Evolutionary conservation across 2,888 invertebrate species (phyloP), one percentile per base, ranked within the genome.

Genomic region (Xiphydria camelus): DNA sequence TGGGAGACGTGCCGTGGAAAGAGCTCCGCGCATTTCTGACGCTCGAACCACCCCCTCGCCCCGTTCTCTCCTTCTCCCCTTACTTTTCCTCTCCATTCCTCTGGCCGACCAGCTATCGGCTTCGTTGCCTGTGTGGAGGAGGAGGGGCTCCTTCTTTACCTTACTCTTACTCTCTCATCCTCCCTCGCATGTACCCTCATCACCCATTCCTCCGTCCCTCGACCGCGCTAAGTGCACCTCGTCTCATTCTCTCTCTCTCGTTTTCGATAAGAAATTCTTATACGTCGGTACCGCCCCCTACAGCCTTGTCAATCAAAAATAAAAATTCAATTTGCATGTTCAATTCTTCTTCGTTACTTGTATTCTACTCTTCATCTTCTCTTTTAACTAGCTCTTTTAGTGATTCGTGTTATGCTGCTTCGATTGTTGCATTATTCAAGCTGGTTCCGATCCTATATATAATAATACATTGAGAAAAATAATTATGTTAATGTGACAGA

Each of bases 151-250:
- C 21, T 45, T 35, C 26, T 41, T 20, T 33, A 20, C 17, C 42
- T 41, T 37, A 4, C 21, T 45, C 47, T 49, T 18, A 14, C 20
- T 36, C 22, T 15, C 4, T 14, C 15, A 3, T 4, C 6, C 7
- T 4, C 37, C 7, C 4, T 3, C 29, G 6, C 25, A 4, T 7
- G 10, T n/a, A 29, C 29, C 10, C 29, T 12, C 9, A 14, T n/a
- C n/a, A n/a, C n/a, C n/a, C n/a, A n/a, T n/a, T n/a, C n/a, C n/a
- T n/a, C n/a, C n/a, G n/a, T n/a, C n/a, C n/a, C n/a, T n/a, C n/a
- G n/a, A n/a, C n/a, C n/a, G n/a, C n/a, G n/a, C 60, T 66, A 64
- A 65, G 64, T 66, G 64, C 64, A 61, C 55, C 64, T 51, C 60
- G 61, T 55, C 17, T 21, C 15, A 10, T 15, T 15, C 29, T 29